Evolutionary conservation across 1,140 invertebrate genomes (phyloP).

Genomic region (Dinothrombium tinctorium): DNA sequence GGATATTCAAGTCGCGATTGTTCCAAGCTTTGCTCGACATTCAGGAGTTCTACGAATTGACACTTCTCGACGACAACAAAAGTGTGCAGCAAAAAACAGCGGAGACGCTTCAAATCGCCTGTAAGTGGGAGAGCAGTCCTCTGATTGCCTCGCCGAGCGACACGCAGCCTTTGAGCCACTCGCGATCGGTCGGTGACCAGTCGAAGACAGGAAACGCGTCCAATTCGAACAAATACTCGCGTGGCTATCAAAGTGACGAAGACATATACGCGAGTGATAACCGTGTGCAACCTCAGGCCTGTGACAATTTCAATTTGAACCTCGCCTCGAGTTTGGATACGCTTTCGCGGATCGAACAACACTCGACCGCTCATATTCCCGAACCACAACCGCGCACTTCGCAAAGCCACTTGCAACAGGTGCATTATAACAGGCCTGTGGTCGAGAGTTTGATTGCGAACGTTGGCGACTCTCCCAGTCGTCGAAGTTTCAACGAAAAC

Average conservation of each 20-base stretch:
- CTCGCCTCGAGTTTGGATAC: neutral
- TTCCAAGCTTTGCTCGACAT: constrained; percentile 95
- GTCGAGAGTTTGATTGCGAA: too few relatives aligned
- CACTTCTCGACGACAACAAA: constrained; percentile 78
- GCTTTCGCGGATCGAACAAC: neutral
- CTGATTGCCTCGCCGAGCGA: constrained; percentile 24
- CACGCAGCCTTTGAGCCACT: neutral
- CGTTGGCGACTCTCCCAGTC: too few relatives aligned
- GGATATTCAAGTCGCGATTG: constrained; percentile 87
- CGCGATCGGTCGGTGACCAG: neutral
- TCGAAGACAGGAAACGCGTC: neutral
- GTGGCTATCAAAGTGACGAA: constrained; percentile 5
- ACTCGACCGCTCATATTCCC: too few relatives aligned
- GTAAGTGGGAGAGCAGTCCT: constrained; percentile 65
- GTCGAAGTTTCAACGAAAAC: too few relatives aligned
- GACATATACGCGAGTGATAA: neutral
- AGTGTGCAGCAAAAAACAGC: constrained; percentile 16
- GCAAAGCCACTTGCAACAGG: too few relatives aligned
- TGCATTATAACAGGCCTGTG: too few relatives aligned
- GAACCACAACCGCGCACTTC: too few relatives aligned
- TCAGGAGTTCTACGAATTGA: constrained; percentile 94
- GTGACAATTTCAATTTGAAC: constrained; percentile 2
- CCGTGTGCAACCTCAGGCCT: neutral
- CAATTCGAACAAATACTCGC: neutral
- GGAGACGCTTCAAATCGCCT: constrained; percentile 81